Percentiles rank a stretch among this genome's conserved stretches.
Conservation (phyloP, 1,140 invertebrate genomes). For the Drosophila novamexicana region DNA sequence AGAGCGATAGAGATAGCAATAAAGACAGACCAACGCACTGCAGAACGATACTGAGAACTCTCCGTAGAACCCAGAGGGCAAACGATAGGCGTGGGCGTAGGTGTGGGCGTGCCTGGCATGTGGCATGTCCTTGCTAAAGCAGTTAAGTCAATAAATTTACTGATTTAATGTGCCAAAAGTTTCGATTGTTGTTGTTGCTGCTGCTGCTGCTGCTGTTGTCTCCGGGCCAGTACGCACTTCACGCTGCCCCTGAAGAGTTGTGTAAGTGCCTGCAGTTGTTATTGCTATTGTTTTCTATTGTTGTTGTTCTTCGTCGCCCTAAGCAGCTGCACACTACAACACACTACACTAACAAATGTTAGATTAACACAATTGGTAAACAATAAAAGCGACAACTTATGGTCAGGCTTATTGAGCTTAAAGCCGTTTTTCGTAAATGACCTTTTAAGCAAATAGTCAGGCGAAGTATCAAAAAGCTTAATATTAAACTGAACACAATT, state of each 20-base stretch:
- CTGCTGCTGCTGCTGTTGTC: slow-evolving; percentile 29
- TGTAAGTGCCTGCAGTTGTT: slow-evolving; percentile 36
- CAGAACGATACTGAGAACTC: slow-evolving; percentile 24
- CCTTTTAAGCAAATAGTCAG: neutral
- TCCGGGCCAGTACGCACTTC: slow-evolving; percentile 25
- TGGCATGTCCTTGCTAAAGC: slow-evolving; percentile 66
- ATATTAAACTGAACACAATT: slow-evolving; percentile 4
- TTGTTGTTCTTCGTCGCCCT: slow-evolving; percentile 46
- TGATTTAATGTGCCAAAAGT: slow-evolving; percentile 83
- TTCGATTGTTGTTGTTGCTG: slow-evolving; percentile 71
- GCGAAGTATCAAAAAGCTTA: neutral
- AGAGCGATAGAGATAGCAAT: slow-evolving; percentile 21
- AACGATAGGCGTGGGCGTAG: slow-evolving; percentile 28
- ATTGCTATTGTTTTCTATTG: slow-evolving; percentile 28
- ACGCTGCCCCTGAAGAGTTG: slow-evolving; percentile 57
- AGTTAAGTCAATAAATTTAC: slow-evolving; percentile 83
- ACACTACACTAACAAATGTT: slow-evolving; percentile 69
- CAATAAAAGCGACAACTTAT: slow-evolving; percentile 73
- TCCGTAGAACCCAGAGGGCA: slow-evolving; percentile 56
- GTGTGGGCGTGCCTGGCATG: slow-evolving; percentile 37
- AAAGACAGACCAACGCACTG: slow-evolving; percentile 24
- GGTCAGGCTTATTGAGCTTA: slow-evolving; percentile 55
- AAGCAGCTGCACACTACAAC: slow-evolving; percentile 43
- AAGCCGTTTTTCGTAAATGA: slow-evolving; percentile 42
- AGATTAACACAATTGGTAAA: slow-evolving; percentile 84